These are phyloP conservation scores for Paracentrotus lividus DNA, from an alignment of 53 echinoderm and acorn worm genomes.

Conservation along the genomic window DNA sequence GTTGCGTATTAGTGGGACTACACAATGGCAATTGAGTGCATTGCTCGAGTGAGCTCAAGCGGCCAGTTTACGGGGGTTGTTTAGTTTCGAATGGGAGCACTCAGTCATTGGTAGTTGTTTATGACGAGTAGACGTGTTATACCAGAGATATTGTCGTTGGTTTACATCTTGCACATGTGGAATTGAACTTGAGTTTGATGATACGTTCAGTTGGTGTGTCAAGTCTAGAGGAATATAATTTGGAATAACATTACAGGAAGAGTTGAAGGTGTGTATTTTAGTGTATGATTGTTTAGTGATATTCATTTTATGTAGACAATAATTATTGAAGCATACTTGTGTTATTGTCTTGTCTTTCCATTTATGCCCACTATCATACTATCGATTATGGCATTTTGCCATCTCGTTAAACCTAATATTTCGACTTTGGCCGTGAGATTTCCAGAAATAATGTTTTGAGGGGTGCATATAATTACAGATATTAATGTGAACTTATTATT, in stretches of 20 bases:
- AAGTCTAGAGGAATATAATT: background rate
- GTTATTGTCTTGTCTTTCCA: too few relatives aligned
- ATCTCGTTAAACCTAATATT: too few relatives aligned
- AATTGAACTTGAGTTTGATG: background rate
- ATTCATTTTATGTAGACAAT: too few relatives aligned
- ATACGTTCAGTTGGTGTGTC: background rate
- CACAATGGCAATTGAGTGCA: background rate
- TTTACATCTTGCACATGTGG: background rate
- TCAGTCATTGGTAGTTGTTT: background rate
- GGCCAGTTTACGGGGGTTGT: background rate
- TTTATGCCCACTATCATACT: too few relatives aligned
- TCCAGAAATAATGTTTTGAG: too few relatives aligned
- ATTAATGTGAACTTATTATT: too few relatives aligned
- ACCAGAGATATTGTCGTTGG: background rate
- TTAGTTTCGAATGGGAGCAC: conserved; percentile 29
- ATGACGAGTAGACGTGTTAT: background rate
- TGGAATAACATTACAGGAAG: background rate
- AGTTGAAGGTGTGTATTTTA: background rate
- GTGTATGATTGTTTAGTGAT: background rate
- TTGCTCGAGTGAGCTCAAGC: conserved; percentile 13
- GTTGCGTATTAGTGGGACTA: conserved; percentile 1
- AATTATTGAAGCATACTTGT: too few relatives aligned
- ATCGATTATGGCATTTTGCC: too few relatives aligned
- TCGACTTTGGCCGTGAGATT: too few relatives aligned
- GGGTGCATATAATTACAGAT: too few relatives aligned